Conservation (phyloP, 92 coral and sea anemone species). For the Muricea muricata region DNA sequence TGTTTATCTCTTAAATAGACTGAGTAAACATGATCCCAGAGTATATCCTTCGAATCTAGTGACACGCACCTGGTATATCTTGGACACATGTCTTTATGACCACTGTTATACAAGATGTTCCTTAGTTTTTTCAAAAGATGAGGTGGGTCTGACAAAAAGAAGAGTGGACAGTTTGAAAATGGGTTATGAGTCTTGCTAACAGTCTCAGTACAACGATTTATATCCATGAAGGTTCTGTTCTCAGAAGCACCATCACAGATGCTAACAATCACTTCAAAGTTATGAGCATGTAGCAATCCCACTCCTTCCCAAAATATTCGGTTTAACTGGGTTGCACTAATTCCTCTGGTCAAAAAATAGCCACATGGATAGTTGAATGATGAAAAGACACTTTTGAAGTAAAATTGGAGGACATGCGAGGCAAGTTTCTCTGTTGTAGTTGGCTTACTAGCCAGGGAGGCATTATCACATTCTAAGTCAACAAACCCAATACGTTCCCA, state of each 20-base stretch:
- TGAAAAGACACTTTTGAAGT: conserved; percentile 51
- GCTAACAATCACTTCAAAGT: conserved; percentile 49
- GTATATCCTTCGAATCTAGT: conserved; percentile 22
- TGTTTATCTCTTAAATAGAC: conserved; percentile 57
- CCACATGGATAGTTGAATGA: conserved; percentile 59
- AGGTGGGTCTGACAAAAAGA: conserved; percentile 67
- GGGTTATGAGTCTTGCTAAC: conserved; percentile 56
- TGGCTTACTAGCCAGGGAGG: background rate
- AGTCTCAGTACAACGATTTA: conserved; percentile 59
- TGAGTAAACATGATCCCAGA: conserved; percentile 59
- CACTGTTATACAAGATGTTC: conserved; percentile 61
- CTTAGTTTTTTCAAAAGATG: conserved; percentile 59
- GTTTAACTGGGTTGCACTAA: conserved; percentile 46
- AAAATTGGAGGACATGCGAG: conserved; percentile 69
- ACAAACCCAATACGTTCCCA: conserved; percentile 43
- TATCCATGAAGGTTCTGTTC: conserved; percentile 55
- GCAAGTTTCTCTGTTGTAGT: conserved; percentile 29
- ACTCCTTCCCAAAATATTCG: conserved; percentile 72
- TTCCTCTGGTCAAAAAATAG: conserved; percentile 63
- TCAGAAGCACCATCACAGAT: conserved; percentile 71
- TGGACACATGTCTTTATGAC: conserved; percentile 39
- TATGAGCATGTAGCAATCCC: conserved; percentile 62
- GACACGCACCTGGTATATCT: conserved; percentile 43
- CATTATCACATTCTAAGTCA: conserved; percentile 23
- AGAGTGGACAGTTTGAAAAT: conserved; percentile 47